phyloP scores from a whole-genome alignment of 2,113 vertebrate genomes.

The Tragulus kanchil region DNA sequence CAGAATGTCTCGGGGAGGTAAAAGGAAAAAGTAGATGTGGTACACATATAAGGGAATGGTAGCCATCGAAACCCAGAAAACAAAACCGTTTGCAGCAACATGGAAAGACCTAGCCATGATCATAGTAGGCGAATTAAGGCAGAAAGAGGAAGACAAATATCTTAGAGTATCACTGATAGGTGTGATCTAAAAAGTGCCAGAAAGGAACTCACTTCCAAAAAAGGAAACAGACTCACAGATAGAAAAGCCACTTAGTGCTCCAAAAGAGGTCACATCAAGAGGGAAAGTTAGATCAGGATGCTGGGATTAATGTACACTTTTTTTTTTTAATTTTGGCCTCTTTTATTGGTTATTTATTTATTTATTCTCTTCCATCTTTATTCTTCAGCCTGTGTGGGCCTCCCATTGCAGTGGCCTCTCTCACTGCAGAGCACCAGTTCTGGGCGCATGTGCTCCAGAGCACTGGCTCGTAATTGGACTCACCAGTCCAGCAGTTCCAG shows the following conservation, averaged over 20 bases:
- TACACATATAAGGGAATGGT: background rate
- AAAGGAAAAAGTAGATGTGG: background rate
- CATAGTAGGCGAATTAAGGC: background rate
- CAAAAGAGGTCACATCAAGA: background rate
- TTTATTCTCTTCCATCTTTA: too few relatives aligned
- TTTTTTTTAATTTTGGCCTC: background rate
- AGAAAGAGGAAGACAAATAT: background rate
- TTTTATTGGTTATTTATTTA: too few relatives aligned
- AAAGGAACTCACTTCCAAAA: background rate
- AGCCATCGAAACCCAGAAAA: background rate
- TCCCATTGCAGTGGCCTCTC: too few relatives aligned
- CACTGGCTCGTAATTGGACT: too few relatives aligned
- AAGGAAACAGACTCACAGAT: background rate
- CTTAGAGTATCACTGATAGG: background rate
- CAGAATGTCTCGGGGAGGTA: background rate
- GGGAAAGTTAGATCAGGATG: background rate
- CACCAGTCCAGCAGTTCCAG: too few relatives aligned
- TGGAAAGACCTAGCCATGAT: background rate
- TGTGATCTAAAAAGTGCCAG: background rate
- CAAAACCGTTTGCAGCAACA: background rate
- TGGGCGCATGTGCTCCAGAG: too few relatives aligned
- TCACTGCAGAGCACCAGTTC: too few relatives aligned
- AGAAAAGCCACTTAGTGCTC: background rate
- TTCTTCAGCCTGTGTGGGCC: too few relatives aligned
- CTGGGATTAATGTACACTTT: background rate